Evolutionary conservation across 2,113 vertebrate genomes (phyloP).

Genomic region (Tiliqua scincoides): DNA sequence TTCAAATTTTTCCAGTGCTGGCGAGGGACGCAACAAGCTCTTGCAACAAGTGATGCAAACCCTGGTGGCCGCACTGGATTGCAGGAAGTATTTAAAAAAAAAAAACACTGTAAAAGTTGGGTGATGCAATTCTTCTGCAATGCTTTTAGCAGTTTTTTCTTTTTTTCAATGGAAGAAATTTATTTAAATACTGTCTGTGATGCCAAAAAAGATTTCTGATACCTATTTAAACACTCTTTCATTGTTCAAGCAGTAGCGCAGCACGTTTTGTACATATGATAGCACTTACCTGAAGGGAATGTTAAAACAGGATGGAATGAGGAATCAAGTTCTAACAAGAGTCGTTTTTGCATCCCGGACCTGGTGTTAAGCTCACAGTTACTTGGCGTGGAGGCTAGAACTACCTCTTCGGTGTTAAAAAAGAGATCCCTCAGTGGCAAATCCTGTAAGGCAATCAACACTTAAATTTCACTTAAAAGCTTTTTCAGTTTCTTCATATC

Average conservation of each 20-base stretch:
- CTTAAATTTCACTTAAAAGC: constrained; percentile 21
- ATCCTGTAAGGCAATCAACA: constrained; percentile 68
- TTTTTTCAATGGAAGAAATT: not conserved
- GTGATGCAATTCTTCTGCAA: not conserved
- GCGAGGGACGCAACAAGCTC: too few species aligned
- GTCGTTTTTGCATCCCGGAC: constrained; percentile 62
- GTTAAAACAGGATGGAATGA: constrained; percentile 77
- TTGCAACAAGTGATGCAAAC: too few species aligned
- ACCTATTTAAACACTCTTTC: too few species aligned
- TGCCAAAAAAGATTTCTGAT: too few species aligned
- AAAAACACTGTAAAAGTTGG: too few species aligned
- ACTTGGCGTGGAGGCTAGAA: constrained; percentile 50
- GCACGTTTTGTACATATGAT: not conserved
- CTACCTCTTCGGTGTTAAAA: constrained; percentile 60
- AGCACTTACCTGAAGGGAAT: constrained; percentile 81
- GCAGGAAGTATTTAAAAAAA: not conserved
- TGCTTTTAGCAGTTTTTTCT: not conserved
- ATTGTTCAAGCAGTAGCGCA: too few species aligned
- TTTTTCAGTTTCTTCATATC: not conserved
- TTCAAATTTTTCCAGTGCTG: too few species aligned
- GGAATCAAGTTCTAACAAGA: constrained; percentile 73
- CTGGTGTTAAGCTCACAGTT: constrained; percentile 48
- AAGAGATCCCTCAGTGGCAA: constrained; percentile 59
- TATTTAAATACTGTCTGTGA: too few species aligned
- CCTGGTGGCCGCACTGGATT: too few species aligned